Conservation (phyloP, 2,797 vertebrate genomes). For the Channa striata region DNA sequence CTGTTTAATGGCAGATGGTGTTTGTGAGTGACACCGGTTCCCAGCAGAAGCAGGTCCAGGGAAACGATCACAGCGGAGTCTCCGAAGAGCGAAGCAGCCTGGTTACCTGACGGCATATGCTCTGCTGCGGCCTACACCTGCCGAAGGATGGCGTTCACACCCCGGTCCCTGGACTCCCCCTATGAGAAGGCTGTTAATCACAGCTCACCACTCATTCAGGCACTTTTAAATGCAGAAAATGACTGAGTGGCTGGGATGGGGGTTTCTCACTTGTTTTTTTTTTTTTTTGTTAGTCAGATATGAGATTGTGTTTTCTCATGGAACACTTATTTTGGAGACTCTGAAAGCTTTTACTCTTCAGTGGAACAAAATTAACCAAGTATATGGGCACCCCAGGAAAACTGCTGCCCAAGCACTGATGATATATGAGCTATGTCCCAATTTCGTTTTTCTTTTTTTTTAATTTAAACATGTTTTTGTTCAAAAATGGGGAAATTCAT, state of each 20-base stretch:
- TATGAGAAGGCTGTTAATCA: conserved; percentile 74
- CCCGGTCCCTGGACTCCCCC: conserved; percentile 78
- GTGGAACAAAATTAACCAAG: conserved; percentile 13
- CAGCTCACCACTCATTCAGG: conserved; percentile 75
- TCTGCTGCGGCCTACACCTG: conserved; percentile 88
- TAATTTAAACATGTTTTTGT: no score
- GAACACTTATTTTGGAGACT: conserved; percentile 25
- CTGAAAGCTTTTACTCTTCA: conserved; percentile 35
- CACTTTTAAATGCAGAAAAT: conserved; percentile 74
- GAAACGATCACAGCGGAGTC: conserved; percentile 82
- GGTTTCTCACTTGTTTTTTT: conserved; percentile 30
- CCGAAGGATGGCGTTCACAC: conserved; percentile 84
- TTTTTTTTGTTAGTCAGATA: conserved; percentile 34
- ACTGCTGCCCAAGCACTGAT: background rate
- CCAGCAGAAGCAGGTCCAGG: conserved; percentile 86
- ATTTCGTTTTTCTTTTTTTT: no score
- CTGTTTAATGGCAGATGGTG: conserved; percentile 90
- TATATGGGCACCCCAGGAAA: background rate
- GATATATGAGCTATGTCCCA: background rate
- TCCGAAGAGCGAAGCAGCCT: conserved; percentile 81
- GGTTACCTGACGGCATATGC: conserved; percentile 85
- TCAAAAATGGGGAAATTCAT: no score
- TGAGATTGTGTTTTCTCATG: conserved; percentile 20
- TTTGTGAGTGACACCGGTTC: conserved; percentile 85
- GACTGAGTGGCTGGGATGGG: conserved; percentile 46